Evolutionary conservation across 2,888 invertebrate species (phyloP), one percentile per base, ranked within the genome.

Genomic region (Eilema depressum): DNA sequence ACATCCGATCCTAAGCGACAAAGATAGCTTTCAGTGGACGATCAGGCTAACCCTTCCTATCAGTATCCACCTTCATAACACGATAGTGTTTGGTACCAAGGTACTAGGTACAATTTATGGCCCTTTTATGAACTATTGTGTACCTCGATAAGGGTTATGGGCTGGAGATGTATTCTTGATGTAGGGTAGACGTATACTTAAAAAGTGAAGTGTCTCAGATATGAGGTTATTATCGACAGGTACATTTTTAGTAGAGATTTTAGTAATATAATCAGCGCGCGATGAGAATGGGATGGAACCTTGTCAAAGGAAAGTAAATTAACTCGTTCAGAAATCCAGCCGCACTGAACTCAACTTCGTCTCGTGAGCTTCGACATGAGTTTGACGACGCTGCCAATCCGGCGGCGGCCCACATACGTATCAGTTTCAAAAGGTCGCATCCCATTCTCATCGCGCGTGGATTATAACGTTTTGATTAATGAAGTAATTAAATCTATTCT

Each of bases 141-240:
- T 63, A 33, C 26, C 14, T 12, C 28, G 66, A 59, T 69, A 61
- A 66, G 30, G 69, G 30, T 61, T 65, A 60, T 63, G 37, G 5
- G 17, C n/a, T 64, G 25, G 7, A n/a, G 11, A 67, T 71, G 60
- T 26, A 17, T 67, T 67, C 67, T 70, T 66, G 47, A 67, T 67
- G 47, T 25, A 57, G 57, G 37, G 8, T 53, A 23, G 20, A 68
- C 10, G 17, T 8, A n/a, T n/a, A n/a, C 53, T 28, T 63, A 17
- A 25, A 26, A 20, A 11, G 17, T 25, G 7, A 17, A 63, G 59
- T 59, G 12, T n/a, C 20, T 14, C 8, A 37, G 62, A 37, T 37
- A 20, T 8, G 20, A 53, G 53, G 17, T 1, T 62, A 33, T 23
- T 33, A n/a, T 33, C 12, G 25, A 53, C n/a, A 53, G 53, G 1